Percentiles rank a stretch among this genome's conserved stretches.
These are phyloP conservation scores for Tragelaphus buxtoni DNA, from an alignment of 2,113 vertebrate genomes.

Conservation along the genomic window DNA sequence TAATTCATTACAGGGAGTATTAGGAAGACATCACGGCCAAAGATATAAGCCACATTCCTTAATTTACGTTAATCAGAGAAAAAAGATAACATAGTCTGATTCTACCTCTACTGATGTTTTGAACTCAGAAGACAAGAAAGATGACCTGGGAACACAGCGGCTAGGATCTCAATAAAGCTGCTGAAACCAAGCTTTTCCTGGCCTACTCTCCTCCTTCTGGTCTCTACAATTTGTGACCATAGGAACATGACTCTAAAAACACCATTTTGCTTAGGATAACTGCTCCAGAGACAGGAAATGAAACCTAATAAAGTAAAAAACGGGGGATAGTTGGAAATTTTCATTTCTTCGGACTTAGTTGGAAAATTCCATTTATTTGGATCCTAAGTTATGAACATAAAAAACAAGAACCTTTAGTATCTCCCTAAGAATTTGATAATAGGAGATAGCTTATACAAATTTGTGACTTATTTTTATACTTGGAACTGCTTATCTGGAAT, in stretches of 20 bases:
- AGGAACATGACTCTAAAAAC: neutral
- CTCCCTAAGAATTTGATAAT: neutral
- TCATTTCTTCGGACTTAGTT: neutral
- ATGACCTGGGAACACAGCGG: neutral
- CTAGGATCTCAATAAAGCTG: neutral
- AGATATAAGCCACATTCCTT: neutral
- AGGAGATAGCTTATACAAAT: neutral
- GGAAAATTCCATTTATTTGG: conserved; percentile 14
- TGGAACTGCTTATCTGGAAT: neutral
- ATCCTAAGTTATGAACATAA: neutral
- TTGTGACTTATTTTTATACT: neutral
- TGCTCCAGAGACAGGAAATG: neutral
- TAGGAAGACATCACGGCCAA: neutral
- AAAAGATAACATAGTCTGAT: neutral
- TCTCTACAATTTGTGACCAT: neutral
- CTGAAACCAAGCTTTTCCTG: neutral
- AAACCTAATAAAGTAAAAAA: neutral
- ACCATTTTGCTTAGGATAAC: neutral
- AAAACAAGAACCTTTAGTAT: neutral
- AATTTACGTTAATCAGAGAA: neutral
- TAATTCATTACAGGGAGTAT: neutral
- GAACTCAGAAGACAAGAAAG: neutral
- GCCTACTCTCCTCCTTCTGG: neutral
- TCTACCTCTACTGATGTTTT: neutral
- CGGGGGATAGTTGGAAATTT: neutral